phyloP scores from a whole-genome alignment of 2,797 vertebrate genomes.

The Poecile montanus region DNA sequence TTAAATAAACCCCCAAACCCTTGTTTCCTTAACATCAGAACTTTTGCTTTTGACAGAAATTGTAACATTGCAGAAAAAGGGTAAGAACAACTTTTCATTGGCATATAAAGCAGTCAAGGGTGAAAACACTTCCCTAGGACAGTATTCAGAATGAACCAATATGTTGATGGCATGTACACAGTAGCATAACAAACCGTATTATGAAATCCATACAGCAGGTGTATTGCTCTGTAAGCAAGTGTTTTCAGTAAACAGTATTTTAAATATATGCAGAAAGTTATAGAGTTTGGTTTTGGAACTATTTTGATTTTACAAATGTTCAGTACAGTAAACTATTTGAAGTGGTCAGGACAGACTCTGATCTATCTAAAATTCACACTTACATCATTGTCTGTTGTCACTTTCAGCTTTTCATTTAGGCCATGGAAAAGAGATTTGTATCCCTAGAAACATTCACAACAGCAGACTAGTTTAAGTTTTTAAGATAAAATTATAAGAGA shows the following conservation, averaged over 20 bases:
- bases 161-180: not conserved
- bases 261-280: not conserved
- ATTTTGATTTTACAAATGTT: not conserved
- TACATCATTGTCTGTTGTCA: conserved; percentile 58
- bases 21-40: too few species aligned
- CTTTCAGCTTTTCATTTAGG: conserved; percentile 54
- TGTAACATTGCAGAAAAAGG: not conserved
- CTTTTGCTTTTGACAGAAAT: too few species aligned
- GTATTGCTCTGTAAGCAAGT: conserved; percentile 6
- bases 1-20: not conserved
- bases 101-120: not conserved
- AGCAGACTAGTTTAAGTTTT: conserved; percentile 50
- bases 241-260: conserved; percentile 13
- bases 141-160: not conserved
- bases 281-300: not conserved
- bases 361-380: conserved; percentile 61
- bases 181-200: not conserved
- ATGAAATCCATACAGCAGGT: conserved; percentile 12
- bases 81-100: not conserved
- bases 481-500: conserved; percentile 52
- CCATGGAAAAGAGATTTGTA: conserved; percentile 72
- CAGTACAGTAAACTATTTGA: conserved; percentile 54
- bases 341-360: conserved; percentile 1
- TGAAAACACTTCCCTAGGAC: not conserved
- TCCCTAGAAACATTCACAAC: conserved; percentile 67